Conservation (phyloP, 2,113 vertebrate genomes). For the Oxyura jamaicensis region DNA sequence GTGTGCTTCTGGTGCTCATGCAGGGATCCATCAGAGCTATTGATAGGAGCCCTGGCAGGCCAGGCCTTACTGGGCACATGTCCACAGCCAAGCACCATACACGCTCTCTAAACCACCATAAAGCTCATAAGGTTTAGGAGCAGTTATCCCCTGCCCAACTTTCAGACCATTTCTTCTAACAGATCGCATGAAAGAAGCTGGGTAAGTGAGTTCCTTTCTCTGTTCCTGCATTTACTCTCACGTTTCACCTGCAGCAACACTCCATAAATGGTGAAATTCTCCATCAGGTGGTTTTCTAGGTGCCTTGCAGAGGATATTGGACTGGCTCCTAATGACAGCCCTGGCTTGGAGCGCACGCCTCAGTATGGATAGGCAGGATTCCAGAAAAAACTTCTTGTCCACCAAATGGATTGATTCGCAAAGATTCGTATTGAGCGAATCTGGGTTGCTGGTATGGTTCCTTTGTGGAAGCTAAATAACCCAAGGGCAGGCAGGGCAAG, state of each 20-base stretch:
- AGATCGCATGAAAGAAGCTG: neutral
- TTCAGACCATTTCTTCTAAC: neutral
- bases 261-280: neutral
- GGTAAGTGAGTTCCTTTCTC: neutral
- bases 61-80: neutral
- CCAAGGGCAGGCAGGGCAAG: neutral
- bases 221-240: neutral
- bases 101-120: neutral
- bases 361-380: neutral
- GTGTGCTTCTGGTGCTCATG: neutral
- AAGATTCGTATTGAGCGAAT: neutral
- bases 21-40: fast-evolving
- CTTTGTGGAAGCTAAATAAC: constrained; percentile 17
- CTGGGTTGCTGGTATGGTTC: neutral
- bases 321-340: neutral
- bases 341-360: neutral
- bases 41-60: neutral
- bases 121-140: neutral
- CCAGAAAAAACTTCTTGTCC: neutral
- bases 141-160: neutral
- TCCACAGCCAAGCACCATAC: neutral
- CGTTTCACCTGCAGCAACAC: neutral
- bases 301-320: neutral
- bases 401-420: neutral
- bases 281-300: neutral